Conservation (phyloP, 2,888 invertebrate genomes). For the Nasonia oneida region DNA sequence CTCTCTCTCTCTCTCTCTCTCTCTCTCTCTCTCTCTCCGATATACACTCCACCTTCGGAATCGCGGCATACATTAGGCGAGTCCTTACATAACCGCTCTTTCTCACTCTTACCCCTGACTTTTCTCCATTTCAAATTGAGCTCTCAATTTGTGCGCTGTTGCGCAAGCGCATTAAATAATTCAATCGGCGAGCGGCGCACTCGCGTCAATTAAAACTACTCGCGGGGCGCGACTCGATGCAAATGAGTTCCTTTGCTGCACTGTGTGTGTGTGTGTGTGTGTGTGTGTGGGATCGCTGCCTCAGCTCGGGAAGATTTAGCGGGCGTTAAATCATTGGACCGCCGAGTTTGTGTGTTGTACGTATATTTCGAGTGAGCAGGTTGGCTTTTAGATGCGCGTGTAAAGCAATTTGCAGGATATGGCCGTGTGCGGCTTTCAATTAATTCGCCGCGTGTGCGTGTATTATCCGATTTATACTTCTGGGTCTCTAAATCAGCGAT, state of each 20-base stretch:
- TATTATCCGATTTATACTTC: constrained; percentile 22
- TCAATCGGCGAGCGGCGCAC: neutral
- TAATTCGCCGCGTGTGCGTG: neutral
- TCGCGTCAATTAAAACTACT: neutral
- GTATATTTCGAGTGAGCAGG: neutral
- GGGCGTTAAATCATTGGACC: constrained; percentile 30
- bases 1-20: too few relatives aligned
- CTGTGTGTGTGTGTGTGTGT: neutral
- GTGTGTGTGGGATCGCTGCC: neutral
- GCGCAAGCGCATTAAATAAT: constrained; percentile 30
- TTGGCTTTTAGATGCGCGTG: neutral
- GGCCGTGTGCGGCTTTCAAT: constrained; percentile 22
- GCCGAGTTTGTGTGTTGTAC: neutral
- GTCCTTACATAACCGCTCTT: constrained; percentile 3
- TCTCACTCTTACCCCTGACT: neutral
- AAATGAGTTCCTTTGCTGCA: neutral
- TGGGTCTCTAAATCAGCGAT: constrained; percentile 26
- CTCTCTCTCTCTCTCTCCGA: too few relatives aligned
- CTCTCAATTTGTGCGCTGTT: constrained; percentile 28
- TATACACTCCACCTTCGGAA: neutral
- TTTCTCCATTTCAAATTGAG: constrained; percentile 41
- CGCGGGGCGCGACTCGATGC: neutral
- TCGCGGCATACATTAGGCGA: neutral
- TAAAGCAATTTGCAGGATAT: constrained; percentile 32
- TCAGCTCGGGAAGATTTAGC: constrained; percentile 20